phyloP scores from a whole-genome alignment of 2,113 vertebrate species.

The Melanerpes aurifrons region DNA sequence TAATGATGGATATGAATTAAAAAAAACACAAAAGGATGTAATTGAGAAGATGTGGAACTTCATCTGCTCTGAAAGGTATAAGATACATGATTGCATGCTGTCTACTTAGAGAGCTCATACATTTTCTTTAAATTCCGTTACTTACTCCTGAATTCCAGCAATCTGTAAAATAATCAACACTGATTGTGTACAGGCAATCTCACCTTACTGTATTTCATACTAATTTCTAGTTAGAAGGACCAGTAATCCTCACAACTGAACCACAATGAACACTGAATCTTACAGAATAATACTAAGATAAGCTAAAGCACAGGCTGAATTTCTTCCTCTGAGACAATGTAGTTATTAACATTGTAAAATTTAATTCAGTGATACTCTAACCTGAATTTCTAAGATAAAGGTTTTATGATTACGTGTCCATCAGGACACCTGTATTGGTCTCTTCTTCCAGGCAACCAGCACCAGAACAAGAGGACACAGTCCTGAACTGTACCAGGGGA shows the following conservation, averaged over 20 bases:
- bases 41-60: neutral
- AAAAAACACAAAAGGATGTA: neutral
- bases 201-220: neutral
- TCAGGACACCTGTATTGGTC: neutral
- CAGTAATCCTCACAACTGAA: neutral
- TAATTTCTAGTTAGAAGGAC: neutral
- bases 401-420: neutral
- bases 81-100: neutral
- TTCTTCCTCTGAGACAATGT: neutral
- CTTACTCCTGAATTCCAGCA: neutral
- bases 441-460: too few relatives aligned
- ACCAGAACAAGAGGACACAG: too few relatives aligned
- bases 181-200: neutral
- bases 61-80: neutral
- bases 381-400: neutral
- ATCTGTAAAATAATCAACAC: neutral
- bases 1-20: neutral
- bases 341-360: neutral
- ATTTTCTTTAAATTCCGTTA: neutral
- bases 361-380: neutral
- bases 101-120: neutral
- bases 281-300: neutral
- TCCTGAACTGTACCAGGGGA: too few relatives aligned
- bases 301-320: neutral
- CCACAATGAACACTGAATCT: neutral